Evolutionary conservation across 2,888 invertebrate genomes (phyloP), one percentile per base, ranked within the genome.

Genomic region (Andrena flavipes): DNA sequence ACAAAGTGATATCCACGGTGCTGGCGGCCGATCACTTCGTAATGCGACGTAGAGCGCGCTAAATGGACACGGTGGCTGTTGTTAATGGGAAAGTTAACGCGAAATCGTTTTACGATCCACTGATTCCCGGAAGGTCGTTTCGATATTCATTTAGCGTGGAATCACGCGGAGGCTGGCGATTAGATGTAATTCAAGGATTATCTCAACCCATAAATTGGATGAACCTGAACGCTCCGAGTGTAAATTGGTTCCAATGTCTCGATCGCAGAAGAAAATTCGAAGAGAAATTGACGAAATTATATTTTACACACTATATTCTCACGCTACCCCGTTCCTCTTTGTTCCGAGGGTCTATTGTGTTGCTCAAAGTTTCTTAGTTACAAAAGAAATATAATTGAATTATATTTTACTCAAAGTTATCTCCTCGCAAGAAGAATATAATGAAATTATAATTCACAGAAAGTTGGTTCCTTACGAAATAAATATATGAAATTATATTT

Each of bases 81-180:
- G 42, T 16, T 29, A 49, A 60, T 65, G 29, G 35, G 29, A 77
- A 35, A 54, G n/a, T 60, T 10, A 51, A 75, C 51, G 51, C 49
- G 29, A 67, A 67, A 67, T 65, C 35, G 59, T 62, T 82, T 80
- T 68, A 76, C 80, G 71, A 42, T 71, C 26, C 62, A 75, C 23
- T 82, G 75, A 26, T 68, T 68, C 70, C 8, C 48, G 16, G 62
- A 71, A 82, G 75, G 75, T n/a, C 56, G 42, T 63, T 20, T 5
- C 16, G 8, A 49, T 51, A 62, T 13, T 6, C 33, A 8, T 33
- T 64, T 42, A 49, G 8, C 35, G 29, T 20, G n/a, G 51, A 76
- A 70, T 65, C 60, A 70, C 42, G 10, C 13, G 20, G 33, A 29
- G 13, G 29, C 42, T 8, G 33, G 51, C 16, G 51, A 71, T 80